phyloP scores from a whole-genome alignment of 64 coral and sea anemone genomes.

The Pocillopora damicornis region DNA sequence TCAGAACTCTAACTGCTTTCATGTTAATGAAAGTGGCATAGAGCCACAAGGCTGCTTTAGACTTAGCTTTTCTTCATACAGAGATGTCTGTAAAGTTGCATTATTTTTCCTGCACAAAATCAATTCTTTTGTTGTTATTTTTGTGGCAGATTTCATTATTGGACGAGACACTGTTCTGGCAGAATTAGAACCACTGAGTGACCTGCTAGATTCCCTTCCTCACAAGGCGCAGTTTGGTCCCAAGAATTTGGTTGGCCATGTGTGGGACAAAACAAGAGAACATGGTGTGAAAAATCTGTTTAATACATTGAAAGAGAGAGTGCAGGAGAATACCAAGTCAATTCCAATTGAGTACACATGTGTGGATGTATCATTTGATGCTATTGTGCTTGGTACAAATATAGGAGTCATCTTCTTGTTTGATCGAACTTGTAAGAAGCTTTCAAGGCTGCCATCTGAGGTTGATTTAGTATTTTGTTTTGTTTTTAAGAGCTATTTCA shows the following conservation, averaged over 20 bases:
- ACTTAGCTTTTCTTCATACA: too few relatives aligned
- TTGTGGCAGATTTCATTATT: slow-evolving; percentile 71
- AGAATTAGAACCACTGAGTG: slow-evolving; percentile 57
- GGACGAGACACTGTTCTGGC: slow-evolving; percentile 79
- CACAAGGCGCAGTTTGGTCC: slow-evolving; percentile 50
- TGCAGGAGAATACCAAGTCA: slow-evolving; percentile 50
- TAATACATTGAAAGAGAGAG: slow-evolving; percentile 60
- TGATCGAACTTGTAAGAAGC: slow-evolving; percentile 59
- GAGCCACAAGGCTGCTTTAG: too few relatives aligned
- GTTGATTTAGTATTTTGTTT: not conserved
- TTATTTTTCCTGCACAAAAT: too few relatives aligned
- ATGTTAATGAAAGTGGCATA: too few relatives aligned
- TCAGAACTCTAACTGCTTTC: too few relatives aligned
- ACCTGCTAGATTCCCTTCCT: slow-evolving; percentile 36
- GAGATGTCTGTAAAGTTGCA: too few relatives aligned
- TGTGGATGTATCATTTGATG: slow-evolving; percentile 82
- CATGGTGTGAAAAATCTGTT: slow-evolving; percentile 75
- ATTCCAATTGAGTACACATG: slow-evolving; percentile 69
- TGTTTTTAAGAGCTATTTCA: not conserved
- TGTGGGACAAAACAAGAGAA: slow-evolving; percentile 51
- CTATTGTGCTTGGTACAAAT: slow-evolving; percentile 72
- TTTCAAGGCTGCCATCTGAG: slow-evolving; percentile 51
- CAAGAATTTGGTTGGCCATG: slow-evolving; percentile 73
- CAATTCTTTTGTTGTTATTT: not conserved
- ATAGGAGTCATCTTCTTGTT: slow-evolving; percentile 70